Evolutionary conservation across 2,113 vertebrate genomes (phyloP).

Genomic region (Limnothrissa miodon): DNA sequence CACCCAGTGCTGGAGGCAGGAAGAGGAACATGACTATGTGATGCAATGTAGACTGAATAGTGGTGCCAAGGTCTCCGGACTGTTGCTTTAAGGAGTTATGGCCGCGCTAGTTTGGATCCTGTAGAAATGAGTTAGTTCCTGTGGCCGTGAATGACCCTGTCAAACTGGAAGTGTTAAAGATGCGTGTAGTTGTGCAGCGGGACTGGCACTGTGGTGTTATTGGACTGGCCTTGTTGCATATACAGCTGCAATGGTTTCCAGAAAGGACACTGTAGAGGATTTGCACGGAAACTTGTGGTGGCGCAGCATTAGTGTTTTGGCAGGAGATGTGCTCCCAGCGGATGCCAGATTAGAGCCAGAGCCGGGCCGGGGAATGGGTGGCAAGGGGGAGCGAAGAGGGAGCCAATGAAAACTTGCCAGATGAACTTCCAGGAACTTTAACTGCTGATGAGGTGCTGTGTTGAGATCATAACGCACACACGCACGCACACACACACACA

Average conservation of each 20-base stretch:
- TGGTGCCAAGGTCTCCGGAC: too few relatives aligned
- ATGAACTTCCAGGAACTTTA: slow-evolving; percentile 14
- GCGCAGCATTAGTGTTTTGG: slow-evolving; percentile 16
- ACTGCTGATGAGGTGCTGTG: not conserved
- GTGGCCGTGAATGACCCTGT: not conserved
- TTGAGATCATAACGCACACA: not conserved
- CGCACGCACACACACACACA: not conserved
- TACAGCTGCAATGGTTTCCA: not conserved
- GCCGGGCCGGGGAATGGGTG: not conserved
- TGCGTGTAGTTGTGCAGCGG: not conserved
- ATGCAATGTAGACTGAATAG: too few relatives aligned
- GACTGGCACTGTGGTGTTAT: not conserved
- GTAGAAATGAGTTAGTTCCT: too few relatives aligned
- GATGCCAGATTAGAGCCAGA: not conserved
- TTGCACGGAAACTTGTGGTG: slow-evolving; percentile 14
- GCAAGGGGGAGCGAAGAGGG: not conserved
- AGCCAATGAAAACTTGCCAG: not conserved
- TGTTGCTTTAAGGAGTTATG: too few relatives aligned
- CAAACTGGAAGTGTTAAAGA: not conserved
- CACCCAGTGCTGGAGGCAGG: too few relatives aligned
- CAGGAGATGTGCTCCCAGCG: not conserved
- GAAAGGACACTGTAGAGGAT: not conserved
- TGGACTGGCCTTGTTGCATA: not conserved
- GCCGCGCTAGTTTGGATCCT: too few relatives aligned
- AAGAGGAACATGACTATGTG: not conserved